Base-by-base conservation (phyloP, 2,113 vertebrate genomes). In the Plecturocebus donacophilus region DNA sequence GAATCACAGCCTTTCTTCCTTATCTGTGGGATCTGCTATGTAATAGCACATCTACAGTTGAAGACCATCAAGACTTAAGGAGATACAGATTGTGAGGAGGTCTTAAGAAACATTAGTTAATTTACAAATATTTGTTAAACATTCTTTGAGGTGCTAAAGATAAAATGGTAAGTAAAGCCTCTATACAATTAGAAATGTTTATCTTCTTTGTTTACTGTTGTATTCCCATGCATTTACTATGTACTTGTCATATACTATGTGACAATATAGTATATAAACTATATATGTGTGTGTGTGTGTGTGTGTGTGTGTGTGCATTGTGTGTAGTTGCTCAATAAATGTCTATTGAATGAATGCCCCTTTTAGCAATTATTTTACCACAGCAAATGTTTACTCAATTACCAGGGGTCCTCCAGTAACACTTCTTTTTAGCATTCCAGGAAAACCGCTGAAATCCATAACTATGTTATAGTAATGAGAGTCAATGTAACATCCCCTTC, bases 321-420 rank as follows among this genome's bases (percentile, higher is more conserved):
- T 80, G 32, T 54, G 5, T 73, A 45, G 35, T 86, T 97, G 52
- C 56, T 94, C 84, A 80, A 17, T 96, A 90, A 94, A 64, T 87
- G 83, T 87, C 45, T 76, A 49, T 38, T 88, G 93, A 90, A 35
- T 88, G 40, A 96, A 66, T 35, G 47, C 84, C 66, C 23, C 42
- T 92, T 96, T 95, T 49, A 90, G 80, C 61, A 49, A 38, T 81
- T 92, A 87, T 94, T 93, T 94, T 68, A 64, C 27, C 35, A 23
- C 2, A 87, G 86, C 81, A 91, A 35, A 61, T 93, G 38, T 90
- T 90, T 84, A 32, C 21, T 71, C 54, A 86, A 42, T 94, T 95
- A 95, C 85, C 80, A 91, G 94, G 61, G 49, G 94, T 42, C 75
- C 79, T 96, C 87, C 66, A 58, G 73, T 38, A 84, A 45, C 82